Conservation (phyloP, 2,113 vertebrate genomes). For the Cynoglossus semilaevis region DNA sequence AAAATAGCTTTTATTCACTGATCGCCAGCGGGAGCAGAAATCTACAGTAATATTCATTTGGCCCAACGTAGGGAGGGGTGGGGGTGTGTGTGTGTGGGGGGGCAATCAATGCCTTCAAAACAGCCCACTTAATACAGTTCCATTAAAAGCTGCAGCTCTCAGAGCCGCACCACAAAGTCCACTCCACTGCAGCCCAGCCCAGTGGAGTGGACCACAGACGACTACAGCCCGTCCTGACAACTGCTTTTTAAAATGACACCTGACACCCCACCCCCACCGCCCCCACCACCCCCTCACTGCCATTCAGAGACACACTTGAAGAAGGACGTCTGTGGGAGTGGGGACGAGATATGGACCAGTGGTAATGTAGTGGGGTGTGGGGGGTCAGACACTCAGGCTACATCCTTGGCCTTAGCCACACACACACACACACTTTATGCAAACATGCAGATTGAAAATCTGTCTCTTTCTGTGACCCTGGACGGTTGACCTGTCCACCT, state of each 20-base stretch:
- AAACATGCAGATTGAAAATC: too few relatives aligned
- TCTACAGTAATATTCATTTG: slow-evolving; percentile 67
- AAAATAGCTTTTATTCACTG: slow-evolving; percentile 44
- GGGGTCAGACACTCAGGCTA: slow-evolving; percentile 53
- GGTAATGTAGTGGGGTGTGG: slow-evolving; percentile 40
- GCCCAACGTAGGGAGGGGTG: slow-evolving; percentile 44
- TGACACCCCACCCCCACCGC: slow-evolving; percentile 46
- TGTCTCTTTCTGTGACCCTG: too few relatives aligned
- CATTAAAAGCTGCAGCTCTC: slow-evolving; percentile 59
- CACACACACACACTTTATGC: slow-evolving; percentile 36
- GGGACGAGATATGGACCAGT: slow-evolving; percentile 37
- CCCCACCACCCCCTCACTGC: slow-evolving; percentile 3
- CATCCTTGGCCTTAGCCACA: slow-evolving; percentile 35
- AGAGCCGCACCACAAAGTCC: slow-evolving; percentile 47
- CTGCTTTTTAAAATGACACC: slow-evolving; percentile 72
- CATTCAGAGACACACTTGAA: slow-evolving; percentile 51
- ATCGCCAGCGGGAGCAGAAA: slow-evolving; percentile 48
- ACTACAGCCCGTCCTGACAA: slow-evolving; percentile 69
- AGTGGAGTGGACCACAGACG: slow-evolving; percentile 63
- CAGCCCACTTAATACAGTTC: slow-evolving; percentile 66
- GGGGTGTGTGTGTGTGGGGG: too few relatives aligned
- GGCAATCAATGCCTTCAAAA: slow-evolving; percentile 67
- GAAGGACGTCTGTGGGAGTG: slow-evolving; percentile 37
- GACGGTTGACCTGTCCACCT: too few relatives aligned
- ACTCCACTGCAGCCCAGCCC: slow-evolving; percentile 43